phyloP scores from a whole-genome alignment of 2,113 vertebrate species.

The Rattus norvegicus region GRCr8 NC_086026.1:48541001-48541500 shows the following conservation, averaged over 20 bases:
- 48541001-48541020: background rate
- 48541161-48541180: background rate
- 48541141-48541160: background rate
- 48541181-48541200: background rate
- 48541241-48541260: background rate
- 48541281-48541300: rapidly evolving
- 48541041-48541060: background rate
- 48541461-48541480: background rate
- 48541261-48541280: background rate
- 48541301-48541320: background rate
- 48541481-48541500: background rate
- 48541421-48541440: background rate
- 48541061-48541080: background rate
- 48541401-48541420: background rate
- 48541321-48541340: background rate
- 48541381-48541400: background rate
- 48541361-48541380: background rate
- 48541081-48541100: background rate
- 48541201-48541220: background rate
- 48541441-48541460: background rate
- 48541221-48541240: background rate
- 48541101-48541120: too few relatives aligned
- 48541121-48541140: background rate
- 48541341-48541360: background rate
- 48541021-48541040: background rate